Conservation (phyloP, 2,113 vertebrate genomes). For the Neopipo cinnamomea region DNA sequence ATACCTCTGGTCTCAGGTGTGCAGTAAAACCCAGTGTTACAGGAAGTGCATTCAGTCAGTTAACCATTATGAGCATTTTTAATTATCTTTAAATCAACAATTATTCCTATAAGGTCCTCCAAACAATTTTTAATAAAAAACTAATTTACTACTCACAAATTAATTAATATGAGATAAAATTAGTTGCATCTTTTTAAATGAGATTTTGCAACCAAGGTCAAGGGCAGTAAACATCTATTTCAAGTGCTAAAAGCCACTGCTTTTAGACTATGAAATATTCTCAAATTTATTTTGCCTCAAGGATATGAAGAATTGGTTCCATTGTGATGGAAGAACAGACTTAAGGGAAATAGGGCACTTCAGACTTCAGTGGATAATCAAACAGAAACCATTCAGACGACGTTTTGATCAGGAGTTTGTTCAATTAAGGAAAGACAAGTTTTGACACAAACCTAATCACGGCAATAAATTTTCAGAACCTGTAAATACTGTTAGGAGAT, state of each 20-base stretch:
- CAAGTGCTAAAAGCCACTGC: constrained; percentile 7
- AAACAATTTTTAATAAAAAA: constrained; percentile 42
- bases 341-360: neutral
- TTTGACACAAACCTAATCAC: neutral
- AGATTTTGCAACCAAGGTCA: constrained; percentile 52
- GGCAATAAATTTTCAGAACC: neutral
- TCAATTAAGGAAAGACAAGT: neutral
- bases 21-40: constrained; percentile 13
- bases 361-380: neutral
- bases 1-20: constrained; percentile 14
- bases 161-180: constrained; percentile 47
- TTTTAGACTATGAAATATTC: neutral
- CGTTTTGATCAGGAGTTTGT: neutral
- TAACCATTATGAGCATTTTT: constrained; percentile 21
- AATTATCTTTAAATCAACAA: constrained; percentile 60
- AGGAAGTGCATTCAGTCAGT: constrained; percentile 4
- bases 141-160: constrained; percentile 37
- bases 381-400: neutral
- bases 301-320: constrained; percentile 25
- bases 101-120: constrained; percentile 28
- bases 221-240: constrained; percentile 11
- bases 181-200: constrained; percentile 22
- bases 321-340: constrained; percentile 3
- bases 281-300: neutral
- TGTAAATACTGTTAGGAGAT: neutral